phyloP scores from a whole-genome alignment of 2,888 invertebrate genomes.

The Ceratothoa steindachneri region DNA sequence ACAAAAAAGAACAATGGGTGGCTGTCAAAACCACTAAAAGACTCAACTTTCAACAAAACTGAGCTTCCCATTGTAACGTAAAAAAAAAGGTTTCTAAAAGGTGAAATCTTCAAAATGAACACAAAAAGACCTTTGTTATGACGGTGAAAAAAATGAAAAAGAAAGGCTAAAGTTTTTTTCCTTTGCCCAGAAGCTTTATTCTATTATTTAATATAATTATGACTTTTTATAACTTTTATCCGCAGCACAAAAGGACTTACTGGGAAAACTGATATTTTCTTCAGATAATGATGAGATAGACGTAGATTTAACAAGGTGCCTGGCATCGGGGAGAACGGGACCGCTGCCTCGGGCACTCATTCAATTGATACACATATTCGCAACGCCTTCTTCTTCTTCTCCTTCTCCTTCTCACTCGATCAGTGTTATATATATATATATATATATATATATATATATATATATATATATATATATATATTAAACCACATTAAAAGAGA shows the following conservation, averaged over 20 bases:
- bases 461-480: too few species aligned
- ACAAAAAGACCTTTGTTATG: neutral
- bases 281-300: slow-evolving; percentile 9
- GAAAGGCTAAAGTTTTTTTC: neutral
- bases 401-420: neutral
- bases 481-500: too few species aligned
- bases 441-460: too few species aligned
- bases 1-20: too few species aligned
- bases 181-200: slow-evolving; percentile 1
- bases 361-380: neutral
- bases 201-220: slow-evolving; percentile 13
- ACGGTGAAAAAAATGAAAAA: neutral
- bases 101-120: too few species aligned
- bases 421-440: too few species aligned
- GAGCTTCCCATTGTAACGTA: too few species aligned
- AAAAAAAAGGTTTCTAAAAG: too few species aligned
- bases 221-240: neutral
- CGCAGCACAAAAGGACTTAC: neutral
- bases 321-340: neutral
- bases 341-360: neutral
- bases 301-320: slow-evolving; percentile 11
- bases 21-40: too few species aligned
- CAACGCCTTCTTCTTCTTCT: neutral
- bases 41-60: too few species aligned
- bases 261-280: slow-evolving; percentile 4